Evolutionary conservation across 2,113 vertebrate genomes (phyloP), one percentile per base, ranked within the genome.

Genomic region (Onychostruthus taczanowskii): DNA sequence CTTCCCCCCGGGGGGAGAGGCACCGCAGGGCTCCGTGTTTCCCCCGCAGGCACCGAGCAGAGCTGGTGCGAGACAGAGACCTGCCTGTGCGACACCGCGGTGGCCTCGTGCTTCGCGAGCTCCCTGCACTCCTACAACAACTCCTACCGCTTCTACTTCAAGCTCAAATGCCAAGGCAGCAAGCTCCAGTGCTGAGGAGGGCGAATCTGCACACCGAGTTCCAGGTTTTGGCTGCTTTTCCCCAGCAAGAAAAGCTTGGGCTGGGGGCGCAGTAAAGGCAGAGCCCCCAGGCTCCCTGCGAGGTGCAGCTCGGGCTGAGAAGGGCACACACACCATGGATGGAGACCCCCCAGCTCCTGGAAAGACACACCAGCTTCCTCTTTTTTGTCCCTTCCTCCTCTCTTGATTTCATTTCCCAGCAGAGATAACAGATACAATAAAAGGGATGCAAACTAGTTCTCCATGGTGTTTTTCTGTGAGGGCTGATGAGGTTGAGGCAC

Each of bases 111-210:
- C 95, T 97, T 98, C 26, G 84, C 33, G 0, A 70, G 91, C 10
- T 9, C 84, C 84, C 86, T 97, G 95, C 37, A 7, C 5, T 97
- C 97, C 92, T 98, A 97, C 15, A 94, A 96, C 59, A 52, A 23
- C 1, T 96, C 89, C 94, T 96, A 96, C 93, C 90, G 77, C 93
- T 97, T 97, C 97, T 94, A 87, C 46, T 86, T 83, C 87, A 95
- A 79, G 75, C 74, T 84, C 92, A 84, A 66, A 10, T 97, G 97
- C 30, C 72, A 56, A 56, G 68, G 82, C 8, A 70, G 2, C 12
- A 87, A 87, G 13, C 92, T 84, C 9, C 84, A 78, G 67, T 97
- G 97, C 94, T 97, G 96, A 95, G 19, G 31, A n/a, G 23, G 43
- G 7, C 28, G 12, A 7, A 50, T 4, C 52, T n/a, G n/a, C 53